Evolutionary conservation across 2,888 invertebrate species (phyloP), one percentile per base, ranked within the genome.

Genomic region (Hypercompe scribonia): DNA sequence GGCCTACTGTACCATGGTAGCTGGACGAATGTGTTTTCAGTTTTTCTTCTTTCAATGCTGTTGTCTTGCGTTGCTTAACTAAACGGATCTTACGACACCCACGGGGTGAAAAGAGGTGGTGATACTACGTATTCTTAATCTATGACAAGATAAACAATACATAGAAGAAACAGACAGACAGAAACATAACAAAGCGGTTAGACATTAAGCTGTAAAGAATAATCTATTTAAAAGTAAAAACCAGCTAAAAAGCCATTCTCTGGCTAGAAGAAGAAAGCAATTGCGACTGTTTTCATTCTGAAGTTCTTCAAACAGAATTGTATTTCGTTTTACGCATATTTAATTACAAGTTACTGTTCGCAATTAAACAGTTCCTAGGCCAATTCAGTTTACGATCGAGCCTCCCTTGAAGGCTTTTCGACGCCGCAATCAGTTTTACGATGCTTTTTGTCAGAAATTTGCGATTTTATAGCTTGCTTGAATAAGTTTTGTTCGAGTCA

Each of bases 401-500:
- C 88, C 87, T 88, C 84, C 84, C 84, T 86, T 88, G 81, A 83
- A 88, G 87, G 90, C 89, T 90, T 91, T 90, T 90, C 89, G 87
- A 89, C 90, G 90, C 91, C 90, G 86, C 93, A 91, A 90, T 91
- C 90, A 90, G 86, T 90, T 94, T 93, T 92, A 93, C 91, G 92
- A 92, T 71, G 90, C 88, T 89, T 91, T 92, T 89, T 91, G 90
- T 86, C 86, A 89, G 89, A 90, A 90, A 90, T 90, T 90, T 85
- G 81, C 86, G 78, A 89, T 90, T 91, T 91, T 90, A 92, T 89
- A 85, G 86, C 81, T 33, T 75, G 79, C 83, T 78, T 75, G 73
- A 81, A 84, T 82, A 83, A 84, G 81, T 86, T 46, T 84, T 82
- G 81, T 81, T 81, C 78, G 79, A 68, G 77, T 79, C 76, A 74